Evolutionary conservation across 2,797 vertebrate genomes (phyloP).

Genomic region (Tokudaia muenninki): DNA sequence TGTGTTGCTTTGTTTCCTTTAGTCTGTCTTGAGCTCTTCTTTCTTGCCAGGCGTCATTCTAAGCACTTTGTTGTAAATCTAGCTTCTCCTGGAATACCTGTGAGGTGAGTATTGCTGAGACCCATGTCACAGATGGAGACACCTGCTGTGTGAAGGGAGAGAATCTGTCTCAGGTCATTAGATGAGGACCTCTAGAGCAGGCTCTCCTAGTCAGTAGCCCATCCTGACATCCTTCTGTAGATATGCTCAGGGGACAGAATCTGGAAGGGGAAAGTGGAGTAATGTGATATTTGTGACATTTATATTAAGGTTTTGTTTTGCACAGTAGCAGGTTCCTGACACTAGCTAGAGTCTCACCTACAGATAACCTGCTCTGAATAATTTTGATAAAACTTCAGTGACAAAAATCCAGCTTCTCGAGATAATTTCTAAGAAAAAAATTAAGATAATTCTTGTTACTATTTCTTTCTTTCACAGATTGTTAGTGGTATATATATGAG

Average conservation of each 20-base stretch:
- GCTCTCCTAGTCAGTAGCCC: neutral
- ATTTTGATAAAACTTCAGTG: constrained; percentile 40
- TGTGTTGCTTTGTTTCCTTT: neutral
- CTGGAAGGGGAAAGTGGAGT: constrained; percentile 16
- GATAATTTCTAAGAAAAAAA: neutral
- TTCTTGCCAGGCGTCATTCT: neutral
- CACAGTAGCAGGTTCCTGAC: neutral
- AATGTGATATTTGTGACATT: neutral
- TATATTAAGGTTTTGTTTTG: constrained; percentile 12
- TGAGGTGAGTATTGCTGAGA: neutral
- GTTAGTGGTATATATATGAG: neutral
- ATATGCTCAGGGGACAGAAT: neutral
- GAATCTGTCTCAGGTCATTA: neutral
- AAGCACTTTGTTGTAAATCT: neutral
- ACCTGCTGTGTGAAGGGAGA: neutral
- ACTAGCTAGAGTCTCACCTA: neutral
- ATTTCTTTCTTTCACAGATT: neutral
- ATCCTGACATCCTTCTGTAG: neutral
- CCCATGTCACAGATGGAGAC: constrained; percentile 6
- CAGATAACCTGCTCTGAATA: neutral
- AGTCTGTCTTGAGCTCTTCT: constrained; percentile 19
- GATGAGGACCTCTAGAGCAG: neutral
- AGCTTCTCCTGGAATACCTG: neutral
- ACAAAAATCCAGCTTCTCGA: constrained; percentile 5
- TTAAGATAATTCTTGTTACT: neutral